Base-by-base conservation (phyloP, 2,797 vertebrate genomes). In the Miichthys miiuy region DNA sequence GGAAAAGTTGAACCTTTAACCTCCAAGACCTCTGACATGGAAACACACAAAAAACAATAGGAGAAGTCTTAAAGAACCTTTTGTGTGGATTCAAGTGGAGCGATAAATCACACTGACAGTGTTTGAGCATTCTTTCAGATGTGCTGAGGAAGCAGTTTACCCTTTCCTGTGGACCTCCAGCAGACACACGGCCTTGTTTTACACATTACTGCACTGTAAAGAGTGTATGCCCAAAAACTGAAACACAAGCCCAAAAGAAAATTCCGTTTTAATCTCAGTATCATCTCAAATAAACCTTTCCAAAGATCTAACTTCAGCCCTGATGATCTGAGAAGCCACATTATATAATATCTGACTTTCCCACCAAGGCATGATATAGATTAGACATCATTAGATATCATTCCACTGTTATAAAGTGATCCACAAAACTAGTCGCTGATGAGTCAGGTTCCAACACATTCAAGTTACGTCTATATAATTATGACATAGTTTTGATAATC, bases 401-500 rank as follows among this genome's bases (percentile, higher is more conserved):
- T 41, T 51, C 2, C 1, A 30, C 38, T 42, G 11, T 23, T 11
- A 16, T 38, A 41, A 61, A 55, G 13, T 6, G 18, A 44, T 65
- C 25, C 11, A 42, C 20, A 20, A 44, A 38, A 63, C 10, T 23
- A 34, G 3, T 42, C 34, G 4, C 52, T 21, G 47, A 44, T 23
- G 8, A 8, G 21, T 73, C 68, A 68, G 54, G 74, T 77, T 72
- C n/a, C 34, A 74, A 71, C 61, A 67, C 52, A 79, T 75, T 68
- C 25, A 42, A 38, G 66, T 57, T 41, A 51, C 51, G 38, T 75
- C 46, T 48, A n/a, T 25, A 21, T 77, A 77, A 80, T 70, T 70
- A 86, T 57, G 30, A 44, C 51, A 79, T 44, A 17, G 47, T 84
- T 72, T 61, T 74, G 27, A 60, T 81, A 47, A 63, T 68, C 51